Evolutionary conservation across 64 coral and sea anemone genomes (phyloP).

Genomic region (Actinia tenebrosa): DNA sequence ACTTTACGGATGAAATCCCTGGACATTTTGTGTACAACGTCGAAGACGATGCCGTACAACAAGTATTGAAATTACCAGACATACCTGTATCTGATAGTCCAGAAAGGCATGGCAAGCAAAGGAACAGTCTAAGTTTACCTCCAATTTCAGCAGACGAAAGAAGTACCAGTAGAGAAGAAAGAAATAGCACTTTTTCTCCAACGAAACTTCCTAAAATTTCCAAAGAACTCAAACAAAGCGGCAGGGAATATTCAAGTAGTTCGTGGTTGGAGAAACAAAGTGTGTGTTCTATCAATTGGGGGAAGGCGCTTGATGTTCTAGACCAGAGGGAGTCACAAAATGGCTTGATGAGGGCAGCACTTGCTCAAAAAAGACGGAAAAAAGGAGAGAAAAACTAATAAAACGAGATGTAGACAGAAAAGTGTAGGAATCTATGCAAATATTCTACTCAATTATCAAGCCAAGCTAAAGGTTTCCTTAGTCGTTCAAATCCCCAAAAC

Average conservation of each 20-base stretch:
- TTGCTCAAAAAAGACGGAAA: neutral
- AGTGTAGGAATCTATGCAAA: neutral
- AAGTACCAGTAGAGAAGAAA: constrained; percentile 9
- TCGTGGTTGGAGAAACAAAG: constrained; percentile 62
- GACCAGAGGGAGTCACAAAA: constrained; percentile 29
- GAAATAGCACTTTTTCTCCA: constrained; percentile 17
- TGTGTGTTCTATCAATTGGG: constrained; percentile 62
- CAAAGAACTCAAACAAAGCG: constrained; percentile 16
- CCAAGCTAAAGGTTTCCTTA: too few relatives aligned
- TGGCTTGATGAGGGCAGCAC: neutral
- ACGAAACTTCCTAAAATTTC: constrained; percentile 77
- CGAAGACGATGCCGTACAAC: constrained; percentile 67
- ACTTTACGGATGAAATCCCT: constrained; percentile 28
- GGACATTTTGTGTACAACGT: constrained; percentile 79
- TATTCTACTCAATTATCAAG: too few relatives aligned
- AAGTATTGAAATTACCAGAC: constrained; percentile 77
- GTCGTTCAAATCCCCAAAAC: too few relatives aligned
- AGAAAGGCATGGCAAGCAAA: constrained; percentile 24
- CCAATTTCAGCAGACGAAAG: constrained; percentile 61
- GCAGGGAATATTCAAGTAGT: neutral
- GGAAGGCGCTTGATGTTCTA: constrained; percentile 76
- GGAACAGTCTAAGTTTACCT: constrained; percentile 57
- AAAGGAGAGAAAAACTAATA: neutral
- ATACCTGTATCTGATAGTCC: constrained; percentile 37
- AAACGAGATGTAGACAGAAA: neutral